Percentiles rank a stretch among this genome's conserved stretches.
phyloP scores from a whole-genome alignment of 1,140 invertebrate species.

The Acromyrmex charruanus region DNA sequence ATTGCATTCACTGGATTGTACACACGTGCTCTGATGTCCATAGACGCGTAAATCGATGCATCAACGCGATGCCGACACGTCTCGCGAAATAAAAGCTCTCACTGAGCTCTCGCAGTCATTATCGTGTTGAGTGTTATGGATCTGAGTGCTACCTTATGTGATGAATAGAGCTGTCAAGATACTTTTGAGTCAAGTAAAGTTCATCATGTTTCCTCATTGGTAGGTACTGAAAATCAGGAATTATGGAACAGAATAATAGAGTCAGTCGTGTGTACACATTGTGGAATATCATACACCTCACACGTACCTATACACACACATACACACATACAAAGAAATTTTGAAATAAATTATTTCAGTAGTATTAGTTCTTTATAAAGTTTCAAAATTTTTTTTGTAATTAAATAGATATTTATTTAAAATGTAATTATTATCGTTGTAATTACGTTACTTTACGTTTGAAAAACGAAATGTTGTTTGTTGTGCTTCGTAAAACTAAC shows the following conservation, averaged over 20 bases:
- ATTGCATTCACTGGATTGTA: slow-evolving; percentile 38
- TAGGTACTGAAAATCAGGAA: background rate
- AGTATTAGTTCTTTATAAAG: background rate
- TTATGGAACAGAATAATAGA: background rate
- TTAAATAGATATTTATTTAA: background rate
- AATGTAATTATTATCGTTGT: background rate
- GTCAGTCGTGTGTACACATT: background rate
- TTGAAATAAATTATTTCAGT: background rate
- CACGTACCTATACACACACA: too few relatives aligned
- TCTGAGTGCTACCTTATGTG: slow-evolving; percentile 53
- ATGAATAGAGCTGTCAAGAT: slow-evolving; percentile 38
- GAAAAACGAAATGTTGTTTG: background rate
- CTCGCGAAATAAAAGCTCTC: slow-evolving; percentile 50
- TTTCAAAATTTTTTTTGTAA: background rate
- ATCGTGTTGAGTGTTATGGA: slow-evolving; percentile 49
- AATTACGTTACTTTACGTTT: background rate
- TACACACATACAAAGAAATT: background rate
- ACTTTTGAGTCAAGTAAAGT: slow-evolving; percentile 23
- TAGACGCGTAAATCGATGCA: slow-evolving; percentile 42
- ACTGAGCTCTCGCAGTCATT: slow-evolving; percentile 46
- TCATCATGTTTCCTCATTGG: background rate
- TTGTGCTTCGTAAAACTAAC: background rate
- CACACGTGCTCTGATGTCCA: slow-evolving; percentile 18
- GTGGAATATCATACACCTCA: background rate
- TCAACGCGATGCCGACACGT: slow-evolving; percentile 48